These are phyloP conservation scores for Gymnocypris eckloni DNA, from an alignment of 2,797 vertebrate genomes.

Conservation along the genomic window DNA sequence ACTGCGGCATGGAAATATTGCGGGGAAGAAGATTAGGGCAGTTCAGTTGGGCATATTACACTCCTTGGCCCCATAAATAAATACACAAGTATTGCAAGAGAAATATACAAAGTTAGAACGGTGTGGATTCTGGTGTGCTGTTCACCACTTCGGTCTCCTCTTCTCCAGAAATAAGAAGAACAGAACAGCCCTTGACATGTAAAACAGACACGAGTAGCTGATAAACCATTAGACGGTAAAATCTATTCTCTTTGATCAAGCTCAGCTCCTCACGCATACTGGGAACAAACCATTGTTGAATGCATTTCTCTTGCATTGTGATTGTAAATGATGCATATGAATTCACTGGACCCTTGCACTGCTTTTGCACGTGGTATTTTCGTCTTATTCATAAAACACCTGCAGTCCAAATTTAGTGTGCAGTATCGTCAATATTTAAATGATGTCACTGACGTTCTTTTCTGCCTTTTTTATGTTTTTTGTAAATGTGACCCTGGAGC, in stretches of 20 bases:
- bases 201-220: slow-evolving; percentile 80
- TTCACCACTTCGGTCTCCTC: slow-evolving; percentile 56
- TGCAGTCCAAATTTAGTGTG: neutral
- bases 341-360: neutral
- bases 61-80: slow-evolving; percentile 44
- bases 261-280: slow-evolving; percentile 65
- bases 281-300: slow-evolving; percentile 43
- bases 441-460: no score
- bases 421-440: no score
- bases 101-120: slow-evolving; percentile 75
- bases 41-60: slow-evolving; percentile 81
- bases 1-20: slow-evolving; percentile 88
- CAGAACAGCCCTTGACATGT: slow-evolving; percentile 74
- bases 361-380: neutral
- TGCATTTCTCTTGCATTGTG: slow-evolving; percentile 27
- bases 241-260: slow-evolving; percentile 84
- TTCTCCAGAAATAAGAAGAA: slow-evolving; percentile 46
- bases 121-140: slow-evolving; percentile 62
- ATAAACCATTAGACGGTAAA: slow-evolving; percentile 85
- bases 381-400: neutral
- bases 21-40: slow-evolving; percentile 88
- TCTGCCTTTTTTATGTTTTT: neutral
- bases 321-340: neutral
- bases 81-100: slow-evolving; percentile 62
- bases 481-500: neutral